These are phyloP conservation scores for Parapristionchus giblindavisi DNA, from an alignment of 2,888 invertebrate genomes.

Conservation along the genomic window DNA sequence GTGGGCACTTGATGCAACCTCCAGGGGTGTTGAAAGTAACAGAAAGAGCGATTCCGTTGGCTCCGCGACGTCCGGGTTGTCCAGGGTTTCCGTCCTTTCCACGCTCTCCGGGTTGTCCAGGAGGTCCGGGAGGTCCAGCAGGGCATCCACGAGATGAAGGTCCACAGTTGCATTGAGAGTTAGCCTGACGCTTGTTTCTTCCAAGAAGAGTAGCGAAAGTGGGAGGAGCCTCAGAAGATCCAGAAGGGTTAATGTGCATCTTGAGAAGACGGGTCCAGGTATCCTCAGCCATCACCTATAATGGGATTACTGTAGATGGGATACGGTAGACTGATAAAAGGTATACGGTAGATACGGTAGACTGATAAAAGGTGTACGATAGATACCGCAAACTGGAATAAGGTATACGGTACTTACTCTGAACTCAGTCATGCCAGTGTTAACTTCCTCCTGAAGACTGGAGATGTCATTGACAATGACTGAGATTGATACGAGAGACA, in stretches of 20 bases:
- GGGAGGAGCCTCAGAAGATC: slow-evolving; percentile 34
- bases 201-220: slow-evolving; percentile 35
- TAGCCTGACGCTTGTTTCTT: slow-evolving; percentile 35
- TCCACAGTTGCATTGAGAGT: slow-evolving; percentile 34
- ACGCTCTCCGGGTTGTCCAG: slow-evolving; percentile 52
- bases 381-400: not conserved
- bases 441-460: slow-evolving; percentile 51
- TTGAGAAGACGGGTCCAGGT: slow-evolving; percentile 35
- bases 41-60: slow-evolving; percentile 53
- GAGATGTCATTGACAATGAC: slow-evolving; percentile 56
- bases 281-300: slow-evolving; percentile 35
- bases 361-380: not conserved
- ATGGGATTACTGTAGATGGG: not conserved
- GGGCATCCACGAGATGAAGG: slow-evolving; percentile 44
- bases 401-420: slow-evolving; percentile 41
- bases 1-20: slow-evolving; percentile 57
- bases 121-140: slow-evolving; percentile 57
- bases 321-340: not conserved
- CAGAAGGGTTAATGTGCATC: slow-evolving; percentile 33
- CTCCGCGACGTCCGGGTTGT: slow-evolving; percentile 51
- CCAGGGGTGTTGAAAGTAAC: slow-evolving; percentile 54
- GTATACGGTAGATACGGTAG: not conserved
- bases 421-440: slow-evolving; percentile 49
- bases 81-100: slow-evolving; percentile 54
- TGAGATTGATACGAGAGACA: slow-evolving; percentile 50